A percentile compares a stretch with the other conserved stretches of the same genome.
These are phyloP conservation scores for Tigriopus californicus DNA, from an alignment of 2,888 invertebrate species.

Conservation along the genomic window DNA sequence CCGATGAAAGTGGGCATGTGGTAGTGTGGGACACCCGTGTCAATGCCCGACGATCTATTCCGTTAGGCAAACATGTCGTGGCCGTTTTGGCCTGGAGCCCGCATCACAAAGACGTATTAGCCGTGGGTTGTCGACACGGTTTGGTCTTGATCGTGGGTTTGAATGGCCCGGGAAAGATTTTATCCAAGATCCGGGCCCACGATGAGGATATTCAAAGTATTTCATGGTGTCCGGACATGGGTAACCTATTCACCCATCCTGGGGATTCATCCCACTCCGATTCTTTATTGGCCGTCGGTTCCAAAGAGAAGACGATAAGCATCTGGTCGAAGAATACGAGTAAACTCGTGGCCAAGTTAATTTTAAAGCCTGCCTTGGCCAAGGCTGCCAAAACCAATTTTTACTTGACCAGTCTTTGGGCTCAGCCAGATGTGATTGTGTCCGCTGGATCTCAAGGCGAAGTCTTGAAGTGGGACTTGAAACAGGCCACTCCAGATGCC, in stretches of 20 bases:
- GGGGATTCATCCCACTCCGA: background rate
- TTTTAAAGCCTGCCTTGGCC: background rate
- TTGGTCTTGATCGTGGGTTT: background rate
- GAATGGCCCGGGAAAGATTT: background rate
- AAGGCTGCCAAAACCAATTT: background rate
- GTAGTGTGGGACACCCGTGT: background rate
- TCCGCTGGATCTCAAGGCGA: background rate
- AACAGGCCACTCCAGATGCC: background rate
- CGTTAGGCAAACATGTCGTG: background rate
- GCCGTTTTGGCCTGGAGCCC: background rate
- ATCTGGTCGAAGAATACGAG: background rate
- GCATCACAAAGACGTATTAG: background rate
- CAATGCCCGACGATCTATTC: background rate
- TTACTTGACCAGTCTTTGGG: background rate
- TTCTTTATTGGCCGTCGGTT: background rate
- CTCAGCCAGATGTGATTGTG: background rate
- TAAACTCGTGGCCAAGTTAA: background rate
- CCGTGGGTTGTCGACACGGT: background rate
- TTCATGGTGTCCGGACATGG: background rate
- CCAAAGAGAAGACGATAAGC: background rate
- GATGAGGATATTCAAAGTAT: background rate
- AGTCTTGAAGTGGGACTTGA: background rate
- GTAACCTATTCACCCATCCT: background rate
- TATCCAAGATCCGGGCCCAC: background rate
- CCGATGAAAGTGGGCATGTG: background rate